Percentiles rank a stretch among this genome's conserved stretches.
Conservation (phyloP, 2,888 invertebrate species). For the Heliconius sara region DNA sequence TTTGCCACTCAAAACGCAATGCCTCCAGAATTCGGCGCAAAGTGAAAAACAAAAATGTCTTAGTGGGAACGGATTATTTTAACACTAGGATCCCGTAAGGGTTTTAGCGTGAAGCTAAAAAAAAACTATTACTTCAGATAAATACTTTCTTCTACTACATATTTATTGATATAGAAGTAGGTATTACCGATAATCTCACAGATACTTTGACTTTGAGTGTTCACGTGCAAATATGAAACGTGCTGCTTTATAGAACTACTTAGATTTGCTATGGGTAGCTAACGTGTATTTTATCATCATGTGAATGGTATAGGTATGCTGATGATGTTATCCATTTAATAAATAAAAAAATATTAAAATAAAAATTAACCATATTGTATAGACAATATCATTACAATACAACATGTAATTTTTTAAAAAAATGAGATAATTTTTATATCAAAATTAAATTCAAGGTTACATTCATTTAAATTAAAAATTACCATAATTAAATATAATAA, state of each 20-base stretch:
- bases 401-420: no score
- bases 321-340: no score
- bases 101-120: not conserved
- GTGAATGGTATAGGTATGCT: not conserved
- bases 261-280: not conserved
- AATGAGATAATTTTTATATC: no score
- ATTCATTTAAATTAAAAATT: not conserved
- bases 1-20: not conserved
- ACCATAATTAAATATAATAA: not conserved
- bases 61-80: not conserved
- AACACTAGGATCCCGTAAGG: not conserved
- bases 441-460: not conserved
- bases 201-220: not conserved
- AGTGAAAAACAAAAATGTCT: not conserved
- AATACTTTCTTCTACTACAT: not conserved
- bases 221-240: conserved; percentile 5
- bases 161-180: not conserved
- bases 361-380: no score
- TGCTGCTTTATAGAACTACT: not conserved
- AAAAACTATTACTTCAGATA: not conserved
- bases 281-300: not conserved
- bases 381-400: no score
- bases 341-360: no score
- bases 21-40: no score
- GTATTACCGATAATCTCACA: conserved; percentile 1